A percentile compares a stretch with the other conserved stretches of the same genome.
These are phyloP conservation scores for Xestobium rufovillosum DNA, from an alignment of 2,888 invertebrate species.

Conservation along the genomic window DNA sequence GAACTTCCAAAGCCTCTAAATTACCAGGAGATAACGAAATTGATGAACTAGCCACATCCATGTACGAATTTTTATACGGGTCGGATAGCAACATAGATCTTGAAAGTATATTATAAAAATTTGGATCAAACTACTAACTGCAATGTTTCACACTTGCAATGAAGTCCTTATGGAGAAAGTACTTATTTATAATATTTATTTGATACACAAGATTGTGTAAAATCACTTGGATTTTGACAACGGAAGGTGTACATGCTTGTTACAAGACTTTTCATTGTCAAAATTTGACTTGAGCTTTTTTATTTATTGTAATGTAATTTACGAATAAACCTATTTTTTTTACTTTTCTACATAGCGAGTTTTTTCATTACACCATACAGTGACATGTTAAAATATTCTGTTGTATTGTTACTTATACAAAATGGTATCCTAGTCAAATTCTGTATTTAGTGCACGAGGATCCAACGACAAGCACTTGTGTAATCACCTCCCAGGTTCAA, in stretches of 20 bases:
- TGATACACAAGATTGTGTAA: conserved; percentile 3
- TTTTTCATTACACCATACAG: too few species aligned
- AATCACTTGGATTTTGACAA: conserved; percentile 42
- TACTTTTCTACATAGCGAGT: too few species aligned
- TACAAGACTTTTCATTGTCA: conserved; percentile 32
- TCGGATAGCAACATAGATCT: conserved; percentile 49
- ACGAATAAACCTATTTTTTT: too few species aligned
- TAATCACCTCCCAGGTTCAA: too few species aligned
- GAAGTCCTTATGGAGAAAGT: too few species aligned
- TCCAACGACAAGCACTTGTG: too few species aligned
- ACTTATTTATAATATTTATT: conserved; percentile 5
- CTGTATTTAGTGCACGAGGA: too few species aligned
- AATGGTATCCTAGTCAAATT: too few species aligned
- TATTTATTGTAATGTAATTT: too few species aligned
- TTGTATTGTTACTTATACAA: too few species aligned
- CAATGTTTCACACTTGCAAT: background rate
- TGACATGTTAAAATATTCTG: too few species aligned
- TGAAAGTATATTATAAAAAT: conserved; percentile 42
- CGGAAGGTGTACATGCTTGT: conserved; percentile 22
- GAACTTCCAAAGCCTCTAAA: conserved; percentile 48
- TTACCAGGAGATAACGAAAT: conserved; percentile 45
- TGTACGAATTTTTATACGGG: conserved; percentile 58
- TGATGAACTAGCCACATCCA: conserved; percentile 52
- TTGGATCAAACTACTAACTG: conserved; percentile 2
- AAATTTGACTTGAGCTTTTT: conserved; percentile 35